These are phyloP conservation scores for Oscheius sp. DNA, from an alignment of 2,888 invertebrate species.

Conservation along the genomic window DNA sequence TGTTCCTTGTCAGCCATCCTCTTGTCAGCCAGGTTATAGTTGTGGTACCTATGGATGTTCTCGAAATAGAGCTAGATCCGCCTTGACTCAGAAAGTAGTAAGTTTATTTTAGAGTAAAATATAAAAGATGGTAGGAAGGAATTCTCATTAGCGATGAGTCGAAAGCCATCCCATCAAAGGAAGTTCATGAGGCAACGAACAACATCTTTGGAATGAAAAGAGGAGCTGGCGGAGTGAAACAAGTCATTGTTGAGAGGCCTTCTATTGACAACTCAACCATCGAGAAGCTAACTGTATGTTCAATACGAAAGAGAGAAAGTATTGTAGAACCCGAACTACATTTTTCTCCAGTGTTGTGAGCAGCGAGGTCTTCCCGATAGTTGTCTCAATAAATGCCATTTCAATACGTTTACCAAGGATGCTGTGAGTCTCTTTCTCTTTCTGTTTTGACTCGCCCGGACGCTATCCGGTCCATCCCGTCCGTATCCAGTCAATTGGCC, in stretches of 20 bases:
- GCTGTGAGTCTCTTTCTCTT: slow-evolving; percentile 40
- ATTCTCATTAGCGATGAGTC: slow-evolving; percentile 45
- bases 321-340: slow-evolving; percentile 66
- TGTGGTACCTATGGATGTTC: slow-evolving; percentile 69
- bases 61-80: slow-evolving; percentile 60
- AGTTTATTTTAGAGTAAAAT: slow-evolving; percentile 2
- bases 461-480: slow-evolving; percentile 1
- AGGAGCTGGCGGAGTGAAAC: slow-evolving; percentile 4
- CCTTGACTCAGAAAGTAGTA: slow-evolving; percentile 61
- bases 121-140: slow-evolving; percentile 38
- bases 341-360: slow-evolving; percentile 69
- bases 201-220: slow-evolving; percentile 49
- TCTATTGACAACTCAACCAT: slow-evolving; percentile 46
- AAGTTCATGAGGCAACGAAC: slow-evolving; percentile 29
- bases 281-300: slow-evolving; percentile 53
- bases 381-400: slow-evolving; percentile 66
- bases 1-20: slow-evolving; percentile 42
- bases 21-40: slow-evolving; percentile 65
- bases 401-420: slow-evolving; percentile 66
- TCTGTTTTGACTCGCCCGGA: no score
- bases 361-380: slow-evolving; percentile 66
- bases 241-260: not conserved
- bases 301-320: not conserved
- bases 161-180: slow-evolving; percentile 25
- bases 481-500: slow-evolving; percentile 22